phyloP scores from a whole-genome alignment of 2,113 vertebrate species.

The Melanocharis versteri region DNA sequence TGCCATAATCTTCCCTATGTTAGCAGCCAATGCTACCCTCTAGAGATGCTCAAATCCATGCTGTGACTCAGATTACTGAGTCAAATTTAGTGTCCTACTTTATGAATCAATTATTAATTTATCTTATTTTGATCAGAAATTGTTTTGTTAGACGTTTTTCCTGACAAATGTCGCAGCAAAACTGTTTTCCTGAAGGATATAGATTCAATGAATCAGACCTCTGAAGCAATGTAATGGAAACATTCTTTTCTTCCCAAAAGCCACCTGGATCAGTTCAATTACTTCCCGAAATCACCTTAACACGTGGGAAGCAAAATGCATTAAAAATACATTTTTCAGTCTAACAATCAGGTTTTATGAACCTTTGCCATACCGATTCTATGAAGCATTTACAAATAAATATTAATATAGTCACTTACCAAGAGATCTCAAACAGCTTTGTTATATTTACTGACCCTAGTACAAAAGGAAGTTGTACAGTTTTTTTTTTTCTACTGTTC shows the following conservation, averaged over 20 bases:
- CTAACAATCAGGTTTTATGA: neutral
- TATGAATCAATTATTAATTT: neutral
- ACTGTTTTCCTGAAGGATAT: neutral
- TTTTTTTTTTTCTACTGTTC: neutral
- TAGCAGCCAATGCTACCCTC: neutral
- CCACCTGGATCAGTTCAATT: neutral
- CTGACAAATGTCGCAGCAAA: neutral
- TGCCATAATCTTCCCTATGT: neutral
- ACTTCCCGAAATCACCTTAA: neutral
- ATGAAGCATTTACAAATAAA: neutral
- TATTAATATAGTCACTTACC: neutral
- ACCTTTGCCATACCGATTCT: rapidly evolving
- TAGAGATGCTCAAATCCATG: neutral
- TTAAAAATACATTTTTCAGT: neutral
- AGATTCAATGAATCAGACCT: neutral
- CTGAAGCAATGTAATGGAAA: neutral
- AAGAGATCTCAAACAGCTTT: neutral
- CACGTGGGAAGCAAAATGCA: neutral
- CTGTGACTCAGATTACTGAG: neutral
- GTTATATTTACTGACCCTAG: neutral
- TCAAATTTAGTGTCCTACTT: neutral
- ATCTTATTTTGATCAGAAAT: neutral
- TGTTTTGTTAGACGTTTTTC: neutral
- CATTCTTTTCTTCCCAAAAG: neutral
- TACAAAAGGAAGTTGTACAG: neutral